Evolutionary conservation across 2,888 invertebrate species (phyloP), one percentile per base, ranked within the genome.

Genomic region (Ormia ochracea): DNA sequence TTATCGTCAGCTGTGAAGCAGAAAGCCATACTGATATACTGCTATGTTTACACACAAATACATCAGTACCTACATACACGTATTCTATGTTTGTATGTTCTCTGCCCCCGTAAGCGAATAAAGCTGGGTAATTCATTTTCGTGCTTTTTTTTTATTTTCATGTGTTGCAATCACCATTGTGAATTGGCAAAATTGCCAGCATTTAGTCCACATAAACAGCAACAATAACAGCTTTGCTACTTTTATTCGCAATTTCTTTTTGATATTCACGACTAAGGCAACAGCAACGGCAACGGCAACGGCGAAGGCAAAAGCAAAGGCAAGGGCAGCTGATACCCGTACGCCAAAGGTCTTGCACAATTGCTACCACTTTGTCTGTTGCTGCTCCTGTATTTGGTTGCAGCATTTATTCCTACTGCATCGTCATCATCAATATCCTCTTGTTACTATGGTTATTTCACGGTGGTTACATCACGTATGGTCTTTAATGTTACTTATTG

Each of bases 391-490:
- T 28, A 26, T 52, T 41, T 33, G 50, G 33, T 63, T 54, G 65
- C 66, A 66, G 41, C 38, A 65, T 66, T 74, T 66, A 23, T 31
- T 66, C 14, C 26, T 33, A 73, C 50, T 69, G 69, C 69, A 54
- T 23, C 63, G 63, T 76, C 76, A 76, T 76, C 76, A 76, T 76
- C 63, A 69, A 76, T 76, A 69, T 76, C 56, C 63, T 54, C 76
- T 63, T 63, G 76, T 70, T 70, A 56, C 76, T 76, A 56, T 56
- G 76, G 76, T 69, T 76, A 76, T 76, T 76, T 76, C 61, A 76
- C 69, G 76, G 76, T 76, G 76, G 76, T 76, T 76, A 69, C 63
- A 70, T 76, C 69, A 76, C 76, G 69, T 76, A 69, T 76, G 69
- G 76, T 63, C 63, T 69, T 76, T 76, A 69, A 63, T 69, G 76